Evolutionary conservation across 2,797 vertebrate species (phyloP).

Genomic region (Coregonus sp.): DNA sequence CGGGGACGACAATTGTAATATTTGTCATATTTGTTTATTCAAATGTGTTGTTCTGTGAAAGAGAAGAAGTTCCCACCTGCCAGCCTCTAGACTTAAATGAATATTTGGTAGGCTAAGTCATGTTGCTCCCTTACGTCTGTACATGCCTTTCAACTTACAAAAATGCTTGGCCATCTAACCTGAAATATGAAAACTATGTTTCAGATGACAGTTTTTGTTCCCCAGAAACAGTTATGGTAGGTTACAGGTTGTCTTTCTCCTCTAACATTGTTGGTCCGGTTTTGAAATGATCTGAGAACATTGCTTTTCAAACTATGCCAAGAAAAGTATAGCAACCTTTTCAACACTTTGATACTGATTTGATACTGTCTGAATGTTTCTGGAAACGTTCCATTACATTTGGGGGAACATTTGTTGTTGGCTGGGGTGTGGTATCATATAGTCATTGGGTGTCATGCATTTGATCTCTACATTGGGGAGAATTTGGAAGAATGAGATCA

Average conservation of each 20-base stretch:
- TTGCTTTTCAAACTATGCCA: background rate
- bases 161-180: background rate
- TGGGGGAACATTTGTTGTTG: too few relatives aligned
- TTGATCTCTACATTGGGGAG: too few relatives aligned
- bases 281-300: background rate
- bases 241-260: background rate
- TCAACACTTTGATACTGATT: background rate
- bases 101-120: too few relatives aligned
- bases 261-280: background rate
- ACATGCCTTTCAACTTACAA: background rate
- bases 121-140: background rate
- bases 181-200: background rate
- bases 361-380: background rate
- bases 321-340: background rate
- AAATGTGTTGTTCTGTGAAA: too few relatives aligned
- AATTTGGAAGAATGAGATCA: background rate
- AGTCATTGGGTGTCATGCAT: constrained; percentile 1
- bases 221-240: background rate
- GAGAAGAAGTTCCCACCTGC: too few relatives aligned
- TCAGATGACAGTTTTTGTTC: background rate
- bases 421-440: background rate
- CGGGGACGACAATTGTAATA: too few relatives aligned
- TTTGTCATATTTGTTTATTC: too few relatives aligned
- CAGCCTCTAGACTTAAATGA: too few relatives aligned
- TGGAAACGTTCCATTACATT: background rate